A percentile compares a stretch with the other conserved stretches of the same genome.
These are phyloP conservation scores for Agapornis roseicollis DNA, from an alignment of 2,113 vertebrate genomes.

Conservation along the genomic window DNA sequence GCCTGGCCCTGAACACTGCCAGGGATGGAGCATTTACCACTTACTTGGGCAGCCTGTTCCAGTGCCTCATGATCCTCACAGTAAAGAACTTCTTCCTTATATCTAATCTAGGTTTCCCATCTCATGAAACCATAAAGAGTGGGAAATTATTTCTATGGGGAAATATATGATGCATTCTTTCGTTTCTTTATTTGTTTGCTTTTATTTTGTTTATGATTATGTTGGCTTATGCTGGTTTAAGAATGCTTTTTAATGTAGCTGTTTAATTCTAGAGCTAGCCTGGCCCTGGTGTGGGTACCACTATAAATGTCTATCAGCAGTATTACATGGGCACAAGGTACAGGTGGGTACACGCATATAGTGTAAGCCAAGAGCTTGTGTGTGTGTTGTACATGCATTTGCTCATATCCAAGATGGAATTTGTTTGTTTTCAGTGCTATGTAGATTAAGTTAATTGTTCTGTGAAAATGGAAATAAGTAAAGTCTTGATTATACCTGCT, in stretches of 20 bases:
- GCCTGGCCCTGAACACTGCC: not conserved
- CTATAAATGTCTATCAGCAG: not conserved
- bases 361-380: accelerated
- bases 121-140: not conserved
- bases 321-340: not conserved
- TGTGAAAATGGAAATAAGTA: not conserved
- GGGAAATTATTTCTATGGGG: not conserved
- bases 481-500: not conserved
- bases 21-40: not conserved
- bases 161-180: not conserved
- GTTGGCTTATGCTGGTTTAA: not conserved
- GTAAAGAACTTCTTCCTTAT: not conserved
- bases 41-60: not conserved
- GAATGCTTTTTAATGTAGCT: not conserved
- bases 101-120: not conserved
- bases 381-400: not conserved
- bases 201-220: not conserved
- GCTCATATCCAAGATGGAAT: not conserved
- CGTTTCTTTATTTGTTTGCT: not conserved
- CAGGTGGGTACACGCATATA: not conserved
- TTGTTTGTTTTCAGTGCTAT: not conserved
- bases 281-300: not conserved
- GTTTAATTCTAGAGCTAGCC: not conserved
- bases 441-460: not conserved
- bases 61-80: not conserved